Evolutionary conservation across 1,140 invertebrate genomes (phyloP).

Genomic region (Homarus americanus): DNA sequence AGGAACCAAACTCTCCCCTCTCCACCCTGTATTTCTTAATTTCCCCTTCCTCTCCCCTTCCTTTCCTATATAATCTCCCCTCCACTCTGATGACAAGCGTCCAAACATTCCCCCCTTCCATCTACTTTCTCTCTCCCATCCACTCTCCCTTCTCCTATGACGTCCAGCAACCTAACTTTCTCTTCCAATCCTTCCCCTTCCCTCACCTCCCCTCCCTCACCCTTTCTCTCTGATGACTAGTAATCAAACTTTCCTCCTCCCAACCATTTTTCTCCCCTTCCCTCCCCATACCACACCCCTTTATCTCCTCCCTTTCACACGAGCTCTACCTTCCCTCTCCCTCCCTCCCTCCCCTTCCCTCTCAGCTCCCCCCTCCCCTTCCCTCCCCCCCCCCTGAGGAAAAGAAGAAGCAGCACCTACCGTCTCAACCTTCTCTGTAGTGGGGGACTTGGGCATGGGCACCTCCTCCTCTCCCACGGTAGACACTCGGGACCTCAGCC

Average conservation of each 20-base stretch:
- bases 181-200: background rate
- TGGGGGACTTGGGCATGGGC: conserved; percentile 68
- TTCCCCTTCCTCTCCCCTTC: too few species aligned
- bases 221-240: background rate
- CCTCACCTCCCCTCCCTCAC: too few species aligned
- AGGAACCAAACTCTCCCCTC: too few species aligned
- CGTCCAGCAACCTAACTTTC: too few species aligned
- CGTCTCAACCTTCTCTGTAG: conserved; percentile 69
- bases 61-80: too few species aligned
- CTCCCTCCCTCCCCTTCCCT: background rate
- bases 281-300: background rate
- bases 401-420: conserved; percentile 14
- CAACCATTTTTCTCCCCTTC: background rate
- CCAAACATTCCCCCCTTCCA: too few species aligned
- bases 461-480: conserved; percentile 59
- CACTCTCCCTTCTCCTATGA: background rate
- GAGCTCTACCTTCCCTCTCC: background rate
- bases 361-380: background rate
- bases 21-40: too few species aligned
- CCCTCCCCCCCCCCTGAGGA: background rate
- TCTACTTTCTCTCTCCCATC: too few species aligned
- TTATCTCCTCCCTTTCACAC: too few species aligned
- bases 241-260: background rate
- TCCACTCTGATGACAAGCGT: too few species aligned
- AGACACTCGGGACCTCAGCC: conserved; percentile 57